These are phyloP conservation scores for Lochmaea capreae DNA, from an alignment of 2,888 invertebrate genomes.

Conservation along the genomic window DNA sequence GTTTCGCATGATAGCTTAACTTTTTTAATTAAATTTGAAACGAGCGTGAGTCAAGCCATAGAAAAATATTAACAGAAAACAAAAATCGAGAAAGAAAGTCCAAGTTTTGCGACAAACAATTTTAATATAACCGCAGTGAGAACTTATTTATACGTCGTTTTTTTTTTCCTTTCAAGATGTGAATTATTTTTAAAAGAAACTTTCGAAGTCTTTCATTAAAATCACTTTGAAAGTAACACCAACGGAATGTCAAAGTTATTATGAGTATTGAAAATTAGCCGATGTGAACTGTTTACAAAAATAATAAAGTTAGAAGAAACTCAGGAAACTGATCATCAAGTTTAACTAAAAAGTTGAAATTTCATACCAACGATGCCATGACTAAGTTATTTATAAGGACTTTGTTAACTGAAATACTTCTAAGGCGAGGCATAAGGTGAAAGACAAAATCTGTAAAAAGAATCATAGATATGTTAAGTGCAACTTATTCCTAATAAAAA, in stretches of 20 bases:
- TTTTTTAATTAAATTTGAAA: conserved; percentile 43
- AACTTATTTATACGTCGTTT: conserved; percentile 44
- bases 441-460: too few relatives aligned
- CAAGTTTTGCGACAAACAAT: conserved; percentile 45
- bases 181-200: conserved; percentile 24
- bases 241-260: conserved; percentile 13
- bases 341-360: too few relatives aligned
- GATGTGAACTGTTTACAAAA: conserved; percentile 6
- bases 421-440: too few relatives aligned
- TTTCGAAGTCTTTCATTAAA: conserved; percentile 20
- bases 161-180: conserved; percentile 19
- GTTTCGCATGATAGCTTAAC: conserved; percentile 24
- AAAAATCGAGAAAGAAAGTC: conserved; percentile 43
- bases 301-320: background rate
- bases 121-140: conserved; percentile 47
- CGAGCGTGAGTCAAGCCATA: conserved; percentile 27
- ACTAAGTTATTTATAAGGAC: too few relatives aligned
- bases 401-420: too few relatives aligned
- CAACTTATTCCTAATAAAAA: background rate
- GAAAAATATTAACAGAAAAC: conserved; percentile 39
- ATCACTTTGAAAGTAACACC: conserved; percentile 12
- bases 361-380: too few relatives aligned
- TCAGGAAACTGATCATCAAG: too few relatives aligned
- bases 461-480: too few relatives aligned
- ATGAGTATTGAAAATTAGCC: background rate